These are phyloP conservation scores for Bicyclus anynana DNA, from an alignment of 1,140 invertebrate species.

Conservation along the genomic window DNA sequence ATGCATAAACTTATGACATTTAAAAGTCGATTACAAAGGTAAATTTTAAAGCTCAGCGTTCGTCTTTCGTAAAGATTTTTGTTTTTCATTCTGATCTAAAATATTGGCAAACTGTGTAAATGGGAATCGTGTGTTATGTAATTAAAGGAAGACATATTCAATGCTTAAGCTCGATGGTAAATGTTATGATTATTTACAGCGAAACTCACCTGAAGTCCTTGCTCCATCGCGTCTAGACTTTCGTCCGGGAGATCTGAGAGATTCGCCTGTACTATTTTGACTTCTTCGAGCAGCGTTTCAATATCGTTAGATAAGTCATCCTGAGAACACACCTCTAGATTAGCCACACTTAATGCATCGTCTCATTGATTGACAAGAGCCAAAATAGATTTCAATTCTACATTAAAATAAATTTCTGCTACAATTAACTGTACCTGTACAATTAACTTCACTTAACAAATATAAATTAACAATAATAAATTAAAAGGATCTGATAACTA, in stretches of 20 bases:
- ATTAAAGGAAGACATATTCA: not conserved
- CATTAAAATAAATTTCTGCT: not conserved
- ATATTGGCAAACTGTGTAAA: not conserved
- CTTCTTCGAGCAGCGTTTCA: slow-evolving; percentile 80
- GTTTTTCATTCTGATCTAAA: no score
- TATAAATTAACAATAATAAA: no score
- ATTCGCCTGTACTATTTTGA: slow-evolving; percentile 81
- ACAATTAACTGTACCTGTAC: not conserved
- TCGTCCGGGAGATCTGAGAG: slow-evolving; percentile 82
- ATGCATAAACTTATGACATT: no score
- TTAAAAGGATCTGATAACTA: no score
- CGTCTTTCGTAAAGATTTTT: no score
- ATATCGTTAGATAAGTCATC: slow-evolving; percentile 82
- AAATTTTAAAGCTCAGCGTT: no score
- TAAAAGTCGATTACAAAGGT: no score
- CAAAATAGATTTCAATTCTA: slow-evolving; percentile 26
- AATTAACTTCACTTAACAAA: not conserved
- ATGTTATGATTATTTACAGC: slow-evolving; percentile 42
- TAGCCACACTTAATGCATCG: slow-evolving; percentile 40
- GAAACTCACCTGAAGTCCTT: slow-evolving; percentile 82
- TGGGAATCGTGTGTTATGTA: not conserved
- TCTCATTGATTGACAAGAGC: slow-evolving; percentile 11
- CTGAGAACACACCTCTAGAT: slow-evolving; percentile 78
- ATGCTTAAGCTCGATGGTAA: not conserved
- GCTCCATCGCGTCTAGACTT: slow-evolving; percentile 83